phyloP scores from a whole-genome alignment of 1,140 invertebrate genomes.

The Ericerus pela region DNA sequence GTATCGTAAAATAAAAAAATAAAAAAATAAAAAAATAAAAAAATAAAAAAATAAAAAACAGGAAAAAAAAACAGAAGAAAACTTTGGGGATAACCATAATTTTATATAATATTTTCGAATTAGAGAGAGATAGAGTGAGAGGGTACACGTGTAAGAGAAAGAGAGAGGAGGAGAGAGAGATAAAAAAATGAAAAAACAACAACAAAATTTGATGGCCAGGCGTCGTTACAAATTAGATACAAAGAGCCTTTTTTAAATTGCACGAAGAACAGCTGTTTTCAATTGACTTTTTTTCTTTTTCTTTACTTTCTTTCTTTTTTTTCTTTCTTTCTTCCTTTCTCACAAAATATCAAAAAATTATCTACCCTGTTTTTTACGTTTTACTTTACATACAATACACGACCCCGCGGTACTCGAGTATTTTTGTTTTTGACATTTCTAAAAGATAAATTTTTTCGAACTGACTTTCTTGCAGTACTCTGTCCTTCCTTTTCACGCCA shows the following conservation, averaged over 20 bases:
- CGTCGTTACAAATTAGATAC: slow-evolving; percentile 2
- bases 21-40: no score
- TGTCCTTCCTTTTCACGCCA: no score
- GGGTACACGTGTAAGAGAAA: no score
- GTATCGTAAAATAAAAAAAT: no score
- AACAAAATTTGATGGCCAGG: neutral
- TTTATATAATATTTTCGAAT: no score
- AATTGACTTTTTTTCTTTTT: slow-evolving; percentile 3
- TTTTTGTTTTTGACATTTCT: slow-evolving; percentile 2
- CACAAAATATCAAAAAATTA: slow-evolving; percentile 8
- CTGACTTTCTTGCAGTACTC: no score
- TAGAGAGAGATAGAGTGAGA: no score
- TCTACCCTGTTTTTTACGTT: neutral
- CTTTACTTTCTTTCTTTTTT: slow-evolving; percentile 1
- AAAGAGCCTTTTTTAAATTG: slow-evolving; percentile 10
- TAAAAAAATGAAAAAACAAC: neutral
- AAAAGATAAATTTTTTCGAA: slow-evolving; percentile 13
- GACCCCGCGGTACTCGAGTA: neutral
- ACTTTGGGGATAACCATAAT: no score
- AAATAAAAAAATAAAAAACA: no score
- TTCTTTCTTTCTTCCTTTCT: neutral
- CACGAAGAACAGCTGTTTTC: neutral
- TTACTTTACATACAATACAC: slow-evolving; percentile 3
- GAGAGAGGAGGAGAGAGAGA: no score
- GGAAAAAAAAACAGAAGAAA: no score